Evolutionary conservation across 2,888 invertebrate species (phyloP).

Genomic region (Drosophila vallismaia): DNA sequence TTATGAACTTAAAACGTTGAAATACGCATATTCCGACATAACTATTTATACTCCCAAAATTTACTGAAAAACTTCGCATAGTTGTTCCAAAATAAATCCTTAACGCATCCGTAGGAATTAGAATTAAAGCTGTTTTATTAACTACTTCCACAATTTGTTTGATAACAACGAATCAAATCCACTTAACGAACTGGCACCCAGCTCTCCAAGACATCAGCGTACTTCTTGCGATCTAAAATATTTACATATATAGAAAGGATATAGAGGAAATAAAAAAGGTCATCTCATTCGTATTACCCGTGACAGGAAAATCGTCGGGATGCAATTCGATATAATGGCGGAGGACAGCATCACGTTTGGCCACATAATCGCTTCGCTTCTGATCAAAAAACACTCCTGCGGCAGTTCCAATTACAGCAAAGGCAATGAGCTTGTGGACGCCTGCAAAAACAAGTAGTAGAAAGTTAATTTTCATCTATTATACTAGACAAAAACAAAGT

Average conservation of each 20-base stretch:
- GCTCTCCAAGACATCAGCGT: constrained; percentile 86
- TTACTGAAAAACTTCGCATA: not conserved
- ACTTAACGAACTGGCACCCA: constrained; percentile 89
- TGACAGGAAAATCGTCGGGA: constrained; percentile 89
- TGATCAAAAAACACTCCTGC: constrained; percentile 84
- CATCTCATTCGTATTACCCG: constrained; percentile 84
- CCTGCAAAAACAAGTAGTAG: constrained; percentile 80
- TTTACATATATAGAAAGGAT: not conserved
- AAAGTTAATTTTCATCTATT: constrained; percentile 3
- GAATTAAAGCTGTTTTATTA: constrained; percentile 69
- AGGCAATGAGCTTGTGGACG: constrained; percentile 85
- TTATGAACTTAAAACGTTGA: too few relatives aligned
- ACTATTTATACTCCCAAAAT: too few relatives aligned
- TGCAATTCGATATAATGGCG: constrained; percentile 90
- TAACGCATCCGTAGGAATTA: constrained; percentile 43
- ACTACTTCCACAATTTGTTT: constrained; percentile 51
- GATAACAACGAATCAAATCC: constrained; percentile 15
- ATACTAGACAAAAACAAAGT: constrained; percentile 73
- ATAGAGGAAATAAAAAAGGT: not conserved
- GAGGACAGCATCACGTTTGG: constrained; percentile 89
- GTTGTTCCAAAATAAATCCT: not conserved
- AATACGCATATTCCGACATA: too few relatives aligned
- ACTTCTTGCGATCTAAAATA: constrained; percentile 86
- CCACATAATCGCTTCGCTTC: constrained; percentile 85
- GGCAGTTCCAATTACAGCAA: constrained; percentile 80